Evolutionary conservation across 2,797 vertebrate species (phyloP), one percentile per base, ranked within the genome.

Genomic region (Acipenser oxyrinchus): DNA sequence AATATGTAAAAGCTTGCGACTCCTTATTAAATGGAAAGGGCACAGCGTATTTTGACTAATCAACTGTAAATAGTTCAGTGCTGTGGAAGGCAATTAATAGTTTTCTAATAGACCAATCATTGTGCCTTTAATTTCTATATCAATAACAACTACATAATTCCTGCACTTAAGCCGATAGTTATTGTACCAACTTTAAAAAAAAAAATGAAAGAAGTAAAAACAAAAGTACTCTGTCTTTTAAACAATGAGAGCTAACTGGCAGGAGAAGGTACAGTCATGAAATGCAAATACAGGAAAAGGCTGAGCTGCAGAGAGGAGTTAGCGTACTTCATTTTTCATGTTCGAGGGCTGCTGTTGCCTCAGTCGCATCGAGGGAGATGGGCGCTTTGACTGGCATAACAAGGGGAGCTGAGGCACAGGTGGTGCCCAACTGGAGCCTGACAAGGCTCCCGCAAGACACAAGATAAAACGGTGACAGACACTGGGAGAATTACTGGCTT

Each of bases 71-170:
- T 70, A 72, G 49, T 72, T 77, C 64, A 77, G 55, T 75, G 75
- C 76, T 72, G 71, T 18, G 69, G 60, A 84, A 85, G 69, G 76
- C 72, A 83, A 76, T 84, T 81, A 80, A 75, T 79, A 70, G 67
- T 78, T 66, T 68, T 69, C 77, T 83, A 83, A 84, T 74, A 72
- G 73, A 72, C 63, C 81, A 80, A 83, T 84, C 65, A 76, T 78
- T 79, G 78, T 70, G 65, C 66, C 68, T 84, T 84, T 86, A 83
- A 83, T 84, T 82, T 79, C 81, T 74, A 77, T 82, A 84, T 83
- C 76, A 81, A 78, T 84, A 85, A 82, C 59, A 74, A 59, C 37
- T 37, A 37, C 37, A 37, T 37, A 67, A 76, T 69, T 72, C 73
- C 64, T 77, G 71, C 59, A 82, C 70, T 67, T 80, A 81, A 80